Conservation (phyloP, 1,140 invertebrate species). For the Rhysida immarginata region DNA sequence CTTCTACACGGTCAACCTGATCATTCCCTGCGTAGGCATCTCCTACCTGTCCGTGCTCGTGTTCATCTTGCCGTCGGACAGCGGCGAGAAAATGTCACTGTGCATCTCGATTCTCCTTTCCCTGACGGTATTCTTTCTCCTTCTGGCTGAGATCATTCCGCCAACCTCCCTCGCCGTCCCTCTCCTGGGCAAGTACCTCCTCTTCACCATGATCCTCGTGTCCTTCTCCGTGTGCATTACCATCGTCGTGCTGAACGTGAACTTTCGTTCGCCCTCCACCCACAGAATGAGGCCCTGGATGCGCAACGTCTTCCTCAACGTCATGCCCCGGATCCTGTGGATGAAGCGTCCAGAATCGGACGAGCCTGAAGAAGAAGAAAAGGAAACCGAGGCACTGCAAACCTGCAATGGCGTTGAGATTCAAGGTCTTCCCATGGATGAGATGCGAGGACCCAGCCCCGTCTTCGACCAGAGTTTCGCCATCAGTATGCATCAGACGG, state of each 20-base stretch:
- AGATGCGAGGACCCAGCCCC: background rate
- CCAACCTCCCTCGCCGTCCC: slow-evolving; percentile 94
- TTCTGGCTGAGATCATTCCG: slow-evolving; percentile 96
- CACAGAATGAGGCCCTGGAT: slow-evolving; percentile 93
- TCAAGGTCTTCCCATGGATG: background rate
- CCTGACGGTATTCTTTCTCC: slow-evolving; percentile 96
- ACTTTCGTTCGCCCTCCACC: slow-evolving; percentile 95
- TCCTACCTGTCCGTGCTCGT: slow-evolving; percentile 81
- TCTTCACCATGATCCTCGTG: slow-evolving; percentile 97
- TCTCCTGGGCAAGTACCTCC: slow-evolving; percentile 89
- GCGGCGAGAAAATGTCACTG: slow-evolving; percentile 94
- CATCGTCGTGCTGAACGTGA: slow-evolving; percentile 95
- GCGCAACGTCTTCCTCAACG: slow-evolving; percentile 67
- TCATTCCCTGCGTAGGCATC: slow-evolving; percentile 84
- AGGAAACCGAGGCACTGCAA: slow-evolving; percentile 5
- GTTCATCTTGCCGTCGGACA: slow-evolving; percentile 96
- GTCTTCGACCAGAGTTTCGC: background rate
- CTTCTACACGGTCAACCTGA: slow-evolving; percentile 92
- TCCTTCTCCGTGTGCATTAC: slow-evolving; percentile 92
- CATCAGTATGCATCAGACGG: background rate
- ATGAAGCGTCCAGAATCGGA: slow-evolving; percentile 64
- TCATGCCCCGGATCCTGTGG: slow-evolving; percentile 60
- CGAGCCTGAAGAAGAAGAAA: slow-evolving; percentile 15
- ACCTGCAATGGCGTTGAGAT: background rate
- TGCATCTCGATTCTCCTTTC: slow-evolving; percentile 97